These are phyloP conservation scores for Aphelenchoides besseyi DNA, from an alignment of 1,140 invertebrate species.

Conservation along the genomic window DNA sequence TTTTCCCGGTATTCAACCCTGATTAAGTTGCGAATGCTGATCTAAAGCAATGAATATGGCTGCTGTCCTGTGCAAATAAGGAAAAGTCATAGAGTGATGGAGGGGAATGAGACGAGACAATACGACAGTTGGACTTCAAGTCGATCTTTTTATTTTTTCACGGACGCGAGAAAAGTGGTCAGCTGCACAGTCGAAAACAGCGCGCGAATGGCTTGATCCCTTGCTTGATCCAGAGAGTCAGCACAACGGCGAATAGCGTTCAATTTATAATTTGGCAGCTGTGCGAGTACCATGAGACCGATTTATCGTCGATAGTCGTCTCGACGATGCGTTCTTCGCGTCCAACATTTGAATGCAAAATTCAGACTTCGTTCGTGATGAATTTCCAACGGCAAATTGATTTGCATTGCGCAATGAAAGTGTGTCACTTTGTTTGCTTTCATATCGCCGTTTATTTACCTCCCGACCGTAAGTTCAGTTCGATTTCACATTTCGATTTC, in stretches of 20 bases:
- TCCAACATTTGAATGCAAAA: too few species aligned
- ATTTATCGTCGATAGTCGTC: conserved; percentile 3
- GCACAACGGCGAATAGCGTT: not conserved
- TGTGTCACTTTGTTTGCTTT: too few species aligned
- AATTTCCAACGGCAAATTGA: too few species aligned
- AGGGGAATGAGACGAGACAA: not conserved
- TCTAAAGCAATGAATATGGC: not conserved
- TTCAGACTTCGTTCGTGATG: too few species aligned
- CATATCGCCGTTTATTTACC: too few species aligned
- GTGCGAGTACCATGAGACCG: not conserved
- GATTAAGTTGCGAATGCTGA: not conserved
- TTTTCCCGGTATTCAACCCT: not conserved
- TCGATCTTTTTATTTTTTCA: not conserved
- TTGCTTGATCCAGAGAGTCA: conserved; percentile 16
- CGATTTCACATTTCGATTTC: too few species aligned
- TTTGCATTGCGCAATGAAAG: too few species aligned
- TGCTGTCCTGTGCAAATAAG: not conserved
- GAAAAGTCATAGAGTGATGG: not conserved
- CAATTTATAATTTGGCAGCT: not conserved
- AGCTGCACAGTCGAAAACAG: not conserved
- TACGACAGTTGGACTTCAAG: not conserved
- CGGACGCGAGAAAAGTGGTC: not conserved
- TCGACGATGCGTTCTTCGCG: too few species aligned
- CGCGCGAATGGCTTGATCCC: not conserved
- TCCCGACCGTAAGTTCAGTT: too few species aligned